Percentiles rank a stretch among this genome's conserved stretches.
Conservation (phyloP, 2,888 invertebrate species). For the Lycocerus yunnanus region DNA sequence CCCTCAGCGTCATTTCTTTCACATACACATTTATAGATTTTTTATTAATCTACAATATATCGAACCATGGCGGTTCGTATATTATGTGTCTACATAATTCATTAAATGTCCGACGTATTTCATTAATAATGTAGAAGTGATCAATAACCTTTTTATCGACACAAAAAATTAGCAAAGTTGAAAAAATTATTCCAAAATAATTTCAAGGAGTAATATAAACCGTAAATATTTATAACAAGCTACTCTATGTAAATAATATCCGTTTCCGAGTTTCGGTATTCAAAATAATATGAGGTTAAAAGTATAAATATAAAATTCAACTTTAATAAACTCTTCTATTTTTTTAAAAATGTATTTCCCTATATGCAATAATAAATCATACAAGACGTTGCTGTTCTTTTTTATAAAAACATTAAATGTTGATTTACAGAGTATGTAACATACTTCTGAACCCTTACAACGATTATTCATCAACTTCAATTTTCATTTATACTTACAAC, state of each 20-base stretch:
- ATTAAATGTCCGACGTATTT: not conserved
- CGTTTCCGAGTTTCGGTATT: not conserved
- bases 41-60: not conserved
- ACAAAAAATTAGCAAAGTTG: not conserved
- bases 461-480: not conserved
- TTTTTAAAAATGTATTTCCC: not conserved
- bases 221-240: not conserved
- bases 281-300: not conserved
- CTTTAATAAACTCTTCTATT: not conserved
- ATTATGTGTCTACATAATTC: not conserved
- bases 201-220: not conserved
- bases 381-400: not conserved
- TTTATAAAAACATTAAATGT: not conserved
- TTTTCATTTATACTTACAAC: not conserved
- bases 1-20: not conserved
- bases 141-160: not conserved
- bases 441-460: not conserved
- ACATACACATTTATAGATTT: not conserved
- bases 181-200: not conserved
- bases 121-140: not conserved
- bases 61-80: not conserved
- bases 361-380: not conserved
- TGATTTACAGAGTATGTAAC: not conserved
- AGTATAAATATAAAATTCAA: not conserved
- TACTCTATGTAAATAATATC: not conserved